Evolutionary conservation across 2,888 invertebrate genomes (phyloP), one percentile per base, ranked within the genome.

Genomic region (Melolontha melolontha): DNA sequence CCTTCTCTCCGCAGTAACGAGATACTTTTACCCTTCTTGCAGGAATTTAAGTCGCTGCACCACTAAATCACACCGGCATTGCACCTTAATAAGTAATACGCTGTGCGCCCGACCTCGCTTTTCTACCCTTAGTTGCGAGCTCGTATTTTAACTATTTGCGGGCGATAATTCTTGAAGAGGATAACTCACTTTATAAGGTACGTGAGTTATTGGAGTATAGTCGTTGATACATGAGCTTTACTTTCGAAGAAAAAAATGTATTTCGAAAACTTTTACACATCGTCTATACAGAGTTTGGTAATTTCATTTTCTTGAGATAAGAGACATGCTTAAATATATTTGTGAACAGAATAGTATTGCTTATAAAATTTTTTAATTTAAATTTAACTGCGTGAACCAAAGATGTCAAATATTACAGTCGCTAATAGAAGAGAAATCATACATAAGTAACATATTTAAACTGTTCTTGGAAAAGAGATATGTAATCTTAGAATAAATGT

Each of bases 11-110:
- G 10, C 47, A 47, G 17, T 16, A 34, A 10, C 47, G 16, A 12
- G 10, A 16, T 59, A 29, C 71, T 71, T 67, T 72, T 70, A 65
- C 72, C 67, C 70, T 67, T 66, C 70, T 71, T 70, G 59, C 44
- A 59, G 63, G 55, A 55, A 47, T 50, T 67, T 67, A 67, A 54
- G 54, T 12, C 44, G 27, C n/a, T 34, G 27, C 59, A 49, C 34
- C 51, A 70, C 67, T 76, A 76, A 75, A 76, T 75, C 76, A 76
- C 34, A 16, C 49, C 49, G 49, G 63, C 55, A 71, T 66, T 72
- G 52, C 71, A 69, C 70, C 72, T 75, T 74, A 74, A 75, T 74
- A 75, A 73, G 73, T 73, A 72, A 74, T 75, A 72, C 67, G 69
- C 64, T 42, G 57, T 62, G 59, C 47, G n/a, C 11, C 44, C 11